Percentiles rank a stretch among this genome's conserved stretches.
phyloP scores from a whole-genome alignment of 2,113 vertebrate genomes.

The Dicaeum eximium region DNA sequence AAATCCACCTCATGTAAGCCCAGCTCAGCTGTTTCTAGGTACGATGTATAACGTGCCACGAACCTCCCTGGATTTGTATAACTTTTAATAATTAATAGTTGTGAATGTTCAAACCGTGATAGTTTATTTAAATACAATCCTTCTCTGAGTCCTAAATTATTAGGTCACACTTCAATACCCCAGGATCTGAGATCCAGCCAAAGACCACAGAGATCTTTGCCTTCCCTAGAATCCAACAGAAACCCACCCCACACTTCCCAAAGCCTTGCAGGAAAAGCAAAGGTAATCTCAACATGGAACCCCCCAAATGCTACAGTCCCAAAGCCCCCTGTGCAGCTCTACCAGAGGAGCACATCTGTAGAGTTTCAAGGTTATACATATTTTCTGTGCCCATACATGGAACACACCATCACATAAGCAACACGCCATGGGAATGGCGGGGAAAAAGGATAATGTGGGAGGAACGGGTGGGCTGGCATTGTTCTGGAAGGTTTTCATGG shows the following conservation, averaged over 20 bases:
- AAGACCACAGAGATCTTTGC: constrained; percentile 33
- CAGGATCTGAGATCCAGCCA: constrained; percentile 51
- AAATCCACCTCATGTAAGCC: not conserved
- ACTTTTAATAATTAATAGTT: constrained; percentile 46
- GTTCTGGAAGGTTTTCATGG: not conserved
- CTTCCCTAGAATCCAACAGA: constrained; percentile 21
- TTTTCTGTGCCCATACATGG: not conserved
- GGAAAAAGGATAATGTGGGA: not conserved
- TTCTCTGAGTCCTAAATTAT: constrained; percentile 28
- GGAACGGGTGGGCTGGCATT: not conserved
- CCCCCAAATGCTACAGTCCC: not conserved
- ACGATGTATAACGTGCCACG: not conserved
- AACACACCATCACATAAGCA: not conserved
- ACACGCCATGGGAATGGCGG: not conserved
- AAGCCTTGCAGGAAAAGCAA: not conserved
- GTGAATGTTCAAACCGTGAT: constrained; percentile 14
- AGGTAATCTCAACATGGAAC: not conserved
- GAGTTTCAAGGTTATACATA: not conserved
- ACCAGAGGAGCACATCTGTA: not conserved
- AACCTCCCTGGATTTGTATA: constrained; percentile 33
- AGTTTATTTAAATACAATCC: constrained; percentile 53
- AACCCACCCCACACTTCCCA: not conserved
- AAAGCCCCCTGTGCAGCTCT: not conserved
- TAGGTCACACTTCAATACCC: constrained; percentile 54
- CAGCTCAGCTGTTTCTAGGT: constrained; percentile 55